Base-by-base conservation (phyloP, 2,113 vertebrate genomes). In the Cephalopholis sonnerati region DNA sequence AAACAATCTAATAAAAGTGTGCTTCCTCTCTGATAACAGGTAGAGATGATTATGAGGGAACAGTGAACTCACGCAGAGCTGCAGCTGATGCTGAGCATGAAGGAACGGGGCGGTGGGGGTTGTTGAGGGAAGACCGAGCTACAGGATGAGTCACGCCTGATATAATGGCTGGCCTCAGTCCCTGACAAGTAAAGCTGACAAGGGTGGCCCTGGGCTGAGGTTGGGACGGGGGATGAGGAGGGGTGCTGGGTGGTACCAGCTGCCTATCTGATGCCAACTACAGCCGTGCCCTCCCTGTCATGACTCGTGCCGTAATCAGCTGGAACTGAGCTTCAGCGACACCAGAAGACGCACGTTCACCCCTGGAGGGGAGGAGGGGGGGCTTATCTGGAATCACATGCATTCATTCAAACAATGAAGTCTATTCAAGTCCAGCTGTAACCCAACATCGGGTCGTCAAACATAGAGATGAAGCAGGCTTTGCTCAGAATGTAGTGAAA, bases 351-450 rank as follows among this genome's bases (percentile, higher is more conserved):
- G 41, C 89, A 83, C 74, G 50, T 86, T 89, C 66, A 64, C 32
- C 55, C 72, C 74, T 57, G 29, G 12, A 32, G 22, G 71, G 17
- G 48, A 7, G 71, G 20, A 17, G 32, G 69, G 7, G 1, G 10
- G 0, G 29, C 78, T 89, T 90, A 90, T 92, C 90, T 89, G 77
- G 71, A 82, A 90, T 89, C 91, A 92, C 89, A 89, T 89, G 90
- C 65, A 77, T 82, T 61, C 64, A 76, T 77, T 82, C 44, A 82
- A 79, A 93, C 91, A 93, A 92, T 86, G 89, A 85, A 53, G 57
- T 36, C 74, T 29, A 87, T 91, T 92, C 83, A 91, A 29, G 78
- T 78, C 69, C 53, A 66, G 66, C 66, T 77, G 58, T 48, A 74
- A 76, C 48, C 50, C 55, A 68, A 80, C 81, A 67, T 66, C 65